A percentile compares a stretch with the other conserved stretches of the same genome.
phyloP scores from a whole-genome alignment of 2,888 invertebrate species.

The Campopleginae sp. region DNA sequence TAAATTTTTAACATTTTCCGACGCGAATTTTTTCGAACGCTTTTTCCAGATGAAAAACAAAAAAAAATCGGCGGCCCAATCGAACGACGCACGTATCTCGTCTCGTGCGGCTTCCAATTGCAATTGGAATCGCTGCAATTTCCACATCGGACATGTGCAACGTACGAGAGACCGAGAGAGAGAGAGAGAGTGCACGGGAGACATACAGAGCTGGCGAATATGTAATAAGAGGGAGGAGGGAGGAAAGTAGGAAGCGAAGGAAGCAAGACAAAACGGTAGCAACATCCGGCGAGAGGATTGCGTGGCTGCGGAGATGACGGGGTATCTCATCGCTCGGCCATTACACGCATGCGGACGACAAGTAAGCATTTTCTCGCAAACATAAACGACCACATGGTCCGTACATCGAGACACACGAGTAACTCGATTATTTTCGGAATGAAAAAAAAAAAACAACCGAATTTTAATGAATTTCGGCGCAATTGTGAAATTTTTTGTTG shows the following conservation, averaged over 20 bases:
- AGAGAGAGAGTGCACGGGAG: slow-evolving; percentile 36
- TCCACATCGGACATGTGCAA: slow-evolving; percentile 48
- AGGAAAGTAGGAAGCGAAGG: slow-evolving; percentile 40
- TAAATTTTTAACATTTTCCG: slow-evolving; percentile 23
- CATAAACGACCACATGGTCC: slow-evolving; percentile 53
- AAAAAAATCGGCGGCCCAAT: slow-evolving; percentile 37
- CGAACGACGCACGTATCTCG: slow-evolving; percentile 39
- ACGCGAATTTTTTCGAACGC: background rate
- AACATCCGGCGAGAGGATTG: slow-evolving; percentile 57
- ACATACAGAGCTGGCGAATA: slow-evolving; percentile 13
- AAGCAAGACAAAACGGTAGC: slow-evolving; percentile 47
- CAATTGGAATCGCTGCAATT: slow-evolving; percentile 55
- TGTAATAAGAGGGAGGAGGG: slow-evolving; percentile 7
- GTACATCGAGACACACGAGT: background rate
- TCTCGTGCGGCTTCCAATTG: slow-evolving; percentile 29
- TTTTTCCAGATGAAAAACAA: too few species aligned
- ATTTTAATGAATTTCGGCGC: background rate
- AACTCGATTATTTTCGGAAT: background rate
- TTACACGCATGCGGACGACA: slow-evolving; percentile 23
- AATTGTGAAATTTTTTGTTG: background rate
- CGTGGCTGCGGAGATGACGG: slow-evolving; percentile 60
- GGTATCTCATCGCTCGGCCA: slow-evolving; percentile 54
- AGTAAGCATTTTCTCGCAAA: slow-evolving; percentile 37
- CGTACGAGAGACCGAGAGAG: slow-evolving; percentile 20
- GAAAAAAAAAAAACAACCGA: background rate